Evolutionary conservation across 2,113 vertebrate genomes (phyloP).

Genomic region (Epinephelus cyanopodus): DNA sequence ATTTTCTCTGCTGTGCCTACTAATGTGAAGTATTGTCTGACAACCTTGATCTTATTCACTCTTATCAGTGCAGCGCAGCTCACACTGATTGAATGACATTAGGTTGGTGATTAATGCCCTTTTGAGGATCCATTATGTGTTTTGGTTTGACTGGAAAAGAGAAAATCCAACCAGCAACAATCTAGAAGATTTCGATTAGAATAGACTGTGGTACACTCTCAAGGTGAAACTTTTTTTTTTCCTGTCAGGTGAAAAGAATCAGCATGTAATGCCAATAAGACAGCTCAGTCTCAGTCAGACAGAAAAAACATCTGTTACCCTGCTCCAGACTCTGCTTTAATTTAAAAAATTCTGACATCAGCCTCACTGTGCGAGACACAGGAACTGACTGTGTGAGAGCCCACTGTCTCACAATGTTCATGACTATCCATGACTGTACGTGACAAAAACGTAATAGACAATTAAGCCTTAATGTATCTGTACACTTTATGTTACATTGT

Average conservation of each 20-base stretch:
- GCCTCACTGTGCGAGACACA: not conserved
- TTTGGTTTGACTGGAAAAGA: not conserved
- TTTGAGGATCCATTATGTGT: not conserved
- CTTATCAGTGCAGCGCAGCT: constrained; percentile 5
- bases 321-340: constrained; percentile 7
- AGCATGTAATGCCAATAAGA: not conserved
- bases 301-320: not conserved
- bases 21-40: not conserved
- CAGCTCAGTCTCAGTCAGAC: not conserved
- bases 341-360: constrained; percentile 5
- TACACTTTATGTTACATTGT: not conserved
- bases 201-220: not conserved
- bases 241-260: constrained; percentile 2
- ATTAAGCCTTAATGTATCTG: constrained; percentile 1
- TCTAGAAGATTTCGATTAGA: not conserved
- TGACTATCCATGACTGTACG: not conserved
- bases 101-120: not conserved
- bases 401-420: not conserved
- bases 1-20: not conserved
- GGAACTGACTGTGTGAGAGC: not conserved
- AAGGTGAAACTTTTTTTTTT: not conserved
- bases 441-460: constrained; percentile 7
- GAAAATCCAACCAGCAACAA: not conserved
- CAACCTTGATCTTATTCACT: not conserved
- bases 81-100: not conserved